Conservation (phyloP, 2,888 invertebrate genomes). For the Baccha elongata region DNA sequence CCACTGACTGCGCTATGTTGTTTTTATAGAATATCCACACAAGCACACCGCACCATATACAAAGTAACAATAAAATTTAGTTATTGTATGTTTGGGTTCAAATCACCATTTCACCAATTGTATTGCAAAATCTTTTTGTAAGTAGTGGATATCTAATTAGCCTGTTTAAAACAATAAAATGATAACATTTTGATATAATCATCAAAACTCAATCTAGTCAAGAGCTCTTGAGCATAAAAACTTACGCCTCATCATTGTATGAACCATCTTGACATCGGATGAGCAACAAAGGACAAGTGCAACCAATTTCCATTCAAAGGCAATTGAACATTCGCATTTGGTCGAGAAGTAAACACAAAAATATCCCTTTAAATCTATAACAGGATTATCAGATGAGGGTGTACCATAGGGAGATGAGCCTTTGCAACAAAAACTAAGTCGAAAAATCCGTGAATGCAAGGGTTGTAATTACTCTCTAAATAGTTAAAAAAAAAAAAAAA, state of each 20-base stretch:
- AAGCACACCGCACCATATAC: no score
- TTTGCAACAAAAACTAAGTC: slow-evolving; percentile 27
- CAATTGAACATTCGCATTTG: slow-evolving; percentile 50
- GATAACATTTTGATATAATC: background rate
- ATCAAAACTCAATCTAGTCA: slow-evolving; percentile 8
- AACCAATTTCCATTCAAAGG: slow-evolving; percentile 59
- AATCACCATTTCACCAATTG: no score
- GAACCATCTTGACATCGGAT: slow-evolving; percentile 48
- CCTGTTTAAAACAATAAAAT: no score
- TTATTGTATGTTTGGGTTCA: no score
- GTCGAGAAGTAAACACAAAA: slow-evolving; percentile 22
- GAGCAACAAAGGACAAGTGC: slow-evolving; percentile 66
- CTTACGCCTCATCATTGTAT: slow-evolving; percentile 25
- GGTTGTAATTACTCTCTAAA: slow-evolving; percentile 68
- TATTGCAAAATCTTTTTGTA: no score
- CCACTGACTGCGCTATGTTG: no score
- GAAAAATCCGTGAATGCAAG: slow-evolving; percentile 39
- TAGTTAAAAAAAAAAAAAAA: slow-evolving; percentile 57
- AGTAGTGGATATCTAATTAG: no score
- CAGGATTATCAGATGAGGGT: slow-evolving; percentile 66
- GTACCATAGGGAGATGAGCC: slow-evolving; percentile 38
- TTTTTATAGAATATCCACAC: no score
- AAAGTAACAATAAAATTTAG: no score
- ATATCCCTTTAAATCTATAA: slow-evolving; percentile 53
- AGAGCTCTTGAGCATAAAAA: slow-evolving; percentile 17